Evolutionary conservation across 2,113 vertebrate species (phyloP).

Genomic region (Rhineura floridana): DNA sequence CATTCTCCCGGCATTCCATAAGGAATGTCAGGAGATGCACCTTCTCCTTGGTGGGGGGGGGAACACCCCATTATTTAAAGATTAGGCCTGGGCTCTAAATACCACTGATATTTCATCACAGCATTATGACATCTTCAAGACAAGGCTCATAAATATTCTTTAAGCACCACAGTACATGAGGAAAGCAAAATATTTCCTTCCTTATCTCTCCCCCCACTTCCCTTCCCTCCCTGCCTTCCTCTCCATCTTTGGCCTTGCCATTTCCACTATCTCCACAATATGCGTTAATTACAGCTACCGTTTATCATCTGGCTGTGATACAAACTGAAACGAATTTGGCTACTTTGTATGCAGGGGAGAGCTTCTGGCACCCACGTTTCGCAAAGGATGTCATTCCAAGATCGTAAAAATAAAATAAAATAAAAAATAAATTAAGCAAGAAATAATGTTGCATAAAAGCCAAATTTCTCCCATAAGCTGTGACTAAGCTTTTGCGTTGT

Average conservation of each 20-base stretch:
- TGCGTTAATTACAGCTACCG: conserved; percentile 51
- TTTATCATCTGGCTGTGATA: conserved; percentile 58
- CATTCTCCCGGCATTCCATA: conserved; percentile 75
- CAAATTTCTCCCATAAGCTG: conserved; percentile 67
- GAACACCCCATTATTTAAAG: conserved; percentile 70
- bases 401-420: not conserved
- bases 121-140: conserved; percentile 50
- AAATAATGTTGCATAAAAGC: conserved; percentile 53
- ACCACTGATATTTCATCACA: conserved; percentile 63
- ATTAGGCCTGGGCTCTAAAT: conserved; percentile 60
- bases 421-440: not conserved
- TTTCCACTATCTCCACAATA: conserved; percentile 48
- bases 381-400: conserved; percentile 49
- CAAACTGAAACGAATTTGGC: conserved; percentile 64
- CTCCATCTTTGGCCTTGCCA: not conserved
- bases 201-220: not conserved
- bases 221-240: not conserved
- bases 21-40: conserved; percentile 73
- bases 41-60: conserved; percentile 47
- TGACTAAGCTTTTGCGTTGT: conserved; percentile 66
- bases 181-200: conserved; percentile 30
- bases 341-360: conserved; percentile 43
- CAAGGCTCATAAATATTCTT: conserved; percentile 64
- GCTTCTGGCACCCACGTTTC: conserved; percentile 24
- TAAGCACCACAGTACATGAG: conserved; percentile 53